Evolutionary conservation across 2,888 invertebrate species (phyloP), one percentile per base, ranked within the genome.

Genomic region (Aricia artaxerxes): DNA sequence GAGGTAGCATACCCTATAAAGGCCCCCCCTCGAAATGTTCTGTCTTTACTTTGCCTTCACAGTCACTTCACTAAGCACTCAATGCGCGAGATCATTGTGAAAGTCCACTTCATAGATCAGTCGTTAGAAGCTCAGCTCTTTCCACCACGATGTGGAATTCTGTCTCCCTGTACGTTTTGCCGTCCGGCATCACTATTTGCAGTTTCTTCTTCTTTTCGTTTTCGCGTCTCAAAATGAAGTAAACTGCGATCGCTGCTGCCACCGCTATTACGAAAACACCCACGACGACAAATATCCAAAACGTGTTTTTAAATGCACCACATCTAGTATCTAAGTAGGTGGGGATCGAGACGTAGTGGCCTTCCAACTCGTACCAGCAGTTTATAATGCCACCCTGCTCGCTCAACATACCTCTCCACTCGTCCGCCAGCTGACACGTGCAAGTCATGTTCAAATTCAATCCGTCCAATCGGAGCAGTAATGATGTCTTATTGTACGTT

Each of bases 91-190:
- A 73, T 73, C 73, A 69, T 69, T 35, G 4, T 69, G 35, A 35
- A 38, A 13, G 31, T 31, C 6, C n/a, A 79, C 53, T 13, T 79
- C 69, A 96, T 89, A 97, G 95, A 91, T 97, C 97, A 83, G 97
- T 97, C 83, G 97, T 97, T 80, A 97, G 92, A 77, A 97, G 96
- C 90, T 97, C 97, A 73, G 97, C 97, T 89, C 97, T 96, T 94
- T 98, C 98, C 83, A 97, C 96, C 87, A 98, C 97, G 86, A 98
- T 97, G 89, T 97, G 97, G 85, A 98, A 96, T 91, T 98, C 97
- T 11, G 98, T 98, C 92, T 98, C 97, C 86, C 97, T 95, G 87
- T 98, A 98, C 24, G 97, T 97, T 86, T 97, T 95, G 1, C 97
- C 97, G 84, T 97, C 97, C 0, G 98, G 97, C 86, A 97, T 95